These are phyloP conservation scores for Drosophila kepulauana DNA, from an alignment of 1,140 invertebrate genomes.

Conservation along the genomic window DNA sequence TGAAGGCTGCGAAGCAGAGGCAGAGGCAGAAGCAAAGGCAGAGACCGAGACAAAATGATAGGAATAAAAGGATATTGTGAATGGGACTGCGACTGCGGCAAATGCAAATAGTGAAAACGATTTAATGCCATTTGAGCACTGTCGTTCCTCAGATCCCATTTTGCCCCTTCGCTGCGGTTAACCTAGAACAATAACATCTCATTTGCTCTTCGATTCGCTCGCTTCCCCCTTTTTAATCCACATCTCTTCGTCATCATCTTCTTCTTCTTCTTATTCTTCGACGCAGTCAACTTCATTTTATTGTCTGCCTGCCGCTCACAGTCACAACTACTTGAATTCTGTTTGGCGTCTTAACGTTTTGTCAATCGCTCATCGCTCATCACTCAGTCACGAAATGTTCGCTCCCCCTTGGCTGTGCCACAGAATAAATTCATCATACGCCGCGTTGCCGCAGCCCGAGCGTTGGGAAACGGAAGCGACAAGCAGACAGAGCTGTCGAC, in stretches of 20 bases:
- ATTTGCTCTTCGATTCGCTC: slow-evolving; percentile 20
- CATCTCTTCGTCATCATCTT: not conserved
- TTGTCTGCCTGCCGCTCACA: not conserved
- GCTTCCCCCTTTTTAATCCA: no score
- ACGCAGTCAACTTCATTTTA: not conserved
- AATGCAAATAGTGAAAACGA: slow-evolving; percentile 18
- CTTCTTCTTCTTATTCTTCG: not conserved
- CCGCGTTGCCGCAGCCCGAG: slow-evolving; percentile 1
- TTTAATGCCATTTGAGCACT: not conserved
- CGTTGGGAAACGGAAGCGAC: not conserved
- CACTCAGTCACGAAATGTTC: no score
- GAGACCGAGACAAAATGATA: no score
- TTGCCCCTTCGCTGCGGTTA: not conserved
- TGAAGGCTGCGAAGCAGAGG: not conserved
- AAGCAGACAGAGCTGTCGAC: slow-evolving; percentile 6
- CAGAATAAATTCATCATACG: slow-evolving; percentile 33
- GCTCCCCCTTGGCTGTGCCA: not conserved
- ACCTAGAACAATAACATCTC: slow-evolving; percentile 31
- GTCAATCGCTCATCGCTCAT: not conserved
- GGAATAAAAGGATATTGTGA: not conserved
- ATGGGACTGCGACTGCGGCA: not conserved
- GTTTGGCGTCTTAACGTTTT: no score
- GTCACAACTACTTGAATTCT: no score
- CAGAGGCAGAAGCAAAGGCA: no score
- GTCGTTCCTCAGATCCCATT: not conserved